phyloP scores from a whole-genome alignment of 2,113 vertebrate genomes.

The Gopherus flavomarginatus region DNA sequence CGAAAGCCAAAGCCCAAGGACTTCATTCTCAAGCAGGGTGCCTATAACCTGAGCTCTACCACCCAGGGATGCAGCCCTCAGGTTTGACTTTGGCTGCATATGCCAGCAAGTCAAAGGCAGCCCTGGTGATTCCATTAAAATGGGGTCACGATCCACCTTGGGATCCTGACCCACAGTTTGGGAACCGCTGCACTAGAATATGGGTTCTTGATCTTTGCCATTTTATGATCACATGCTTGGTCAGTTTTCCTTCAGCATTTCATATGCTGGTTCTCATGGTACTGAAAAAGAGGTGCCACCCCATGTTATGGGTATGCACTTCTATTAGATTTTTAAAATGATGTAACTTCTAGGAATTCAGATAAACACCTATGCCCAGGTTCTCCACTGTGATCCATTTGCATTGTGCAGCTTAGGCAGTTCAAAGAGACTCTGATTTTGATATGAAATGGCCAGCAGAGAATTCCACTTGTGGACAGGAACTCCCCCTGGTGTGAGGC shows the following conservation, averaged over 20 bases:
- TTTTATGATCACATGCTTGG: accelerated
- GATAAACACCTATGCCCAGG: background rate
- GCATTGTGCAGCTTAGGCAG: background rate
- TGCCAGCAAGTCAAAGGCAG: too few relatives aligned
- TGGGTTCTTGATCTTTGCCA: background rate
- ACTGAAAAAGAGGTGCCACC: background rate
- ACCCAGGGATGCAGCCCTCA: too few relatives aligned
- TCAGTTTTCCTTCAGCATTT: background rate
- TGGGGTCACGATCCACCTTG: too few relatives aligned
- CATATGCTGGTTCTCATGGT: accelerated
- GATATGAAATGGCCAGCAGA: background rate
- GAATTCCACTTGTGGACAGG: background rate
- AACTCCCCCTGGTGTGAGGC: accelerated
- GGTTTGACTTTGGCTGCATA: too few relatives aligned
- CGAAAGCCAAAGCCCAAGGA: too few relatives aligned
- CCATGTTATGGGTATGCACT: background rate
- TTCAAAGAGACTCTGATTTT: background rate
- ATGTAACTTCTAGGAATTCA: background rate
- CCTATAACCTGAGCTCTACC: too few relatives aligned
- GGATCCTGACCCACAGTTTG: too few relatives aligned
- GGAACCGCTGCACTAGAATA: background rate
- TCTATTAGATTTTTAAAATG: background rate
- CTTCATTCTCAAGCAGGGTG: too few relatives aligned
- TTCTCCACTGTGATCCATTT: background rate
- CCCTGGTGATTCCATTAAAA: too few relatives aligned